Base-by-base conservation (phyloP, 2,888 invertebrate species). In the Polymixis lichenea region DNA sequence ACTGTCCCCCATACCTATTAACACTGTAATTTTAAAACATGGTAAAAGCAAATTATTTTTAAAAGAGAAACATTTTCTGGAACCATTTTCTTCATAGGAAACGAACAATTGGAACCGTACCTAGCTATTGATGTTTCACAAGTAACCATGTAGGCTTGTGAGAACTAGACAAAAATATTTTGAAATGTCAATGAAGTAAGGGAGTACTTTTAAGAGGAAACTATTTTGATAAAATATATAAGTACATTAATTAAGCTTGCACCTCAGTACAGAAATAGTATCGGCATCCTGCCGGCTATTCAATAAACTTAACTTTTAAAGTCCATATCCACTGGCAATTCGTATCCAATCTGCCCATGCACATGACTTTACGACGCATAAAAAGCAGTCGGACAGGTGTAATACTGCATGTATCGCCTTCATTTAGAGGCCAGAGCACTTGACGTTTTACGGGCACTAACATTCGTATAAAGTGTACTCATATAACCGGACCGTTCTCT, bases 361-460 rank as follows among this genome's bases (percentile, higher is more conserved):
- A 75, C 67, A 70, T 75, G 76, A 70, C 46, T 87, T 87, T 85
- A 87, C 32, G 77, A 73, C 25, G 22, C 53, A 84, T 87, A 83
- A 88, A 87, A 86, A 85, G 53, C 75, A 72, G 75, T 78, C 46
- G 75, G 72, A 80, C 84, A 88, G 88, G 85, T 88, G 87, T 88
- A 86, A 78, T 80, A 72, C 70, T 68, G 72, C 84, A 84, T 76
- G 77, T 86, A 84, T 84, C 76, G 71, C 72, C 75, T 85, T 88
- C 80, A 86, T 88, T 86, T 84, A 76, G 80, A 77, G 79, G 66
- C 82, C 72, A 78, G 78, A 71, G 80, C 68, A 85, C 87, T 84
- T 84, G 85, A 82, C 79, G 85, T 80, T 89, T 90, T 89, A 90
- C 85, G 82, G 83, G 72, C 84, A 81, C 83, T 87, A 89, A 86